Conservation (phyloP, 1,140 invertebrate genomes). For the Drosophila busckii region DNA sequence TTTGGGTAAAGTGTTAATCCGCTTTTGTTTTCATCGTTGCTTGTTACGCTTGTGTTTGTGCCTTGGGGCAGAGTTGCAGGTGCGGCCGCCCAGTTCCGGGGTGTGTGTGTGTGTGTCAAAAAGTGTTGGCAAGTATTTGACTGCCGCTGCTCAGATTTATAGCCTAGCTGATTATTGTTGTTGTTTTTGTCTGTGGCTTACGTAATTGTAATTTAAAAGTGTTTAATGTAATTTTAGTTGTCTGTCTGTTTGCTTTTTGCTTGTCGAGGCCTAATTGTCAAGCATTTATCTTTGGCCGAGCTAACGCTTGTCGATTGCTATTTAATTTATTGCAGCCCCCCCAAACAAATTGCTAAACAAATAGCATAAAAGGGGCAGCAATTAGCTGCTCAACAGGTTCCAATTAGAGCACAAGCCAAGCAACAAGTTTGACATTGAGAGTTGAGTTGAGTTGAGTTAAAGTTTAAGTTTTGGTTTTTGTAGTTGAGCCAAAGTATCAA, state of each 20-base stretch:
- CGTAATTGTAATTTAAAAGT: constrained; percentile 73
- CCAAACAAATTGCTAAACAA: constrained; percentile 55
- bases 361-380: constrained; percentile 58
- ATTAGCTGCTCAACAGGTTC: constrained; percentile 19
- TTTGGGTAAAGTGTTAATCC: constrained; percentile 70
- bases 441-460: too few species aligned
- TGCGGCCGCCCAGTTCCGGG: constrained; percentile 37
- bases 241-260: constrained; percentile 14
- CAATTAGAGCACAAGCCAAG: not conserved
- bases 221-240: constrained; percentile 65
- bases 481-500: too few species aligned
- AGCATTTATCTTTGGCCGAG: too few species aligned
- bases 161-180: constrained; percentile 7
- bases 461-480: too few species aligned
- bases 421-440: constrained; percentile 45
- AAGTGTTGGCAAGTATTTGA: constrained; percentile 46
- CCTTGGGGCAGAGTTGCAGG: constrained; percentile 36
- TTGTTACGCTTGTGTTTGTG: constrained; percentile 27
- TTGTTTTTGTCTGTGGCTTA: constrained; percentile 36
- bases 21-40: constrained; percentile 69
- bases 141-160: constrained; percentile 40
- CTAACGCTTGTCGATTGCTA: too few species aligned
- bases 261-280: too few species aligned
- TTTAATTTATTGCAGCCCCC: too few species aligned
- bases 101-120: constrained; percentile 13